Evolutionary conservation across 2,888 invertebrate genomes (phyloP), one percentile per base, ranked within the genome.

Genomic region (Diarsia rubi): DNA sequence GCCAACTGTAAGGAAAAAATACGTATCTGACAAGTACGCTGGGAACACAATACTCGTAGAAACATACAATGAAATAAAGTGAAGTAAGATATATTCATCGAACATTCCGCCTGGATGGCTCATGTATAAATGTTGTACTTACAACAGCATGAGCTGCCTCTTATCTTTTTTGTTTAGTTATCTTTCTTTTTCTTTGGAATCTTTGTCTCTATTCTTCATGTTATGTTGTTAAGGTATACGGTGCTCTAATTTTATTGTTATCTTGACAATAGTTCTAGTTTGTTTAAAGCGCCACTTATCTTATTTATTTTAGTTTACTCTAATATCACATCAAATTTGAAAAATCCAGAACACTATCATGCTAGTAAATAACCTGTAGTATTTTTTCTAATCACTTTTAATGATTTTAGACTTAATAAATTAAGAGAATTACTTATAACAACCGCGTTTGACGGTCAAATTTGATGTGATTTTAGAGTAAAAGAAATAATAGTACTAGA

Each of bases 1-100:
- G 8, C 31, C 54, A 57, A 54, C 27, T 65, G 14, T 27, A 69
- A 59, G 14, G 49, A 27, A 69, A 66, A 45, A 62, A 42, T 0
- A 42, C 11, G 24, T 42, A 24, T 62, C n/a, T 16, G 16, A 42
- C 8, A 62, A n/a, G 12, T 62, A 45, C 69, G 49, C 57, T 47
- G 37, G 54, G 65, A 75, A 59, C 54, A 81, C 66, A 79, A 79
- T 37, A n/a, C n/a, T n/a, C n/a, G n/a, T n/a, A 67, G 21, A 16
- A 60, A 67, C 45, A 79, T 52, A 69, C 75, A 79, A 74, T 31
- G 54, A 75, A 66, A 75, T 66, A 66, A 74, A 72, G 69, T 63
- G 59, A 72, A 54, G 62, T 44, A 73, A 69, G 42, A 65, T 59
- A 75, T 77, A 82, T 84, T 85, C 78, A 75, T 84, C 75, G 79